Base-by-base conservation (phyloP, 2,113 vertebrate species). In the Bubo bubo region DNA sequence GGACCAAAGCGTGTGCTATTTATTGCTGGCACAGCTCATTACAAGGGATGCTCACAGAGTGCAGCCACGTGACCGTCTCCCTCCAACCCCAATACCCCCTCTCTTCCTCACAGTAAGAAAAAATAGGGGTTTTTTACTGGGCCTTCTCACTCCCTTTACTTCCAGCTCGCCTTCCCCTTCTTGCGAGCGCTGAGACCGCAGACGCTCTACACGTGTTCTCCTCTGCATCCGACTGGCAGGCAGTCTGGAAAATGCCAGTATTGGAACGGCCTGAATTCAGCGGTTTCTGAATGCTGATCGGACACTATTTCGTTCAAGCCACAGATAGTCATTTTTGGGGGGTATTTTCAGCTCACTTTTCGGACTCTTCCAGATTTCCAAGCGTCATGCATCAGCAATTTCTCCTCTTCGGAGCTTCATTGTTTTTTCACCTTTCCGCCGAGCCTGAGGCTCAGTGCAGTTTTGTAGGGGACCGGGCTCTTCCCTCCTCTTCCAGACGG, bases 231-330 rank as follows among this genome's bases (percentile, higher is more conserved):
- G 94, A 95, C 95, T 96, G 96, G 97, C 96, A 97, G n/a, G 94
- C 87, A 88, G 15, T 76, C 87, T 97, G 95, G 95, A 96, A 97
- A 97, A 97, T 94, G 97, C 95, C 97, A 97, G 95, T 95, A 96
- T 93, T 97, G 94, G 91, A 97, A 90, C 16, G 23, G 87, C 28
- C 92, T 90, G 93, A 35, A 74, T 79, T 88, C 94, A 93, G 96
- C 14, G 32, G 91, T 96, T 97, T 91, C 96, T 49, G 97, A 96
- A 43, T 97, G 96, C 96, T 96, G 95, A 97, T 95, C 47, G 55
- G 89, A 96, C 94, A 95, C 87, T 97, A 95, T 97, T 96, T 86
- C 2, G 6, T 90, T 97, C 94, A 95, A 97, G 95, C 95, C 95
- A 93, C 96, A 95, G 96, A 86, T 94, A 94, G 91, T 85, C 34